Percentiles rank a stretch among this genome's conserved stretches.
Evolutionary conservation across 2,797 vertebrate species (phyloP).

Genomic region (Malurus splendens): DNA sequence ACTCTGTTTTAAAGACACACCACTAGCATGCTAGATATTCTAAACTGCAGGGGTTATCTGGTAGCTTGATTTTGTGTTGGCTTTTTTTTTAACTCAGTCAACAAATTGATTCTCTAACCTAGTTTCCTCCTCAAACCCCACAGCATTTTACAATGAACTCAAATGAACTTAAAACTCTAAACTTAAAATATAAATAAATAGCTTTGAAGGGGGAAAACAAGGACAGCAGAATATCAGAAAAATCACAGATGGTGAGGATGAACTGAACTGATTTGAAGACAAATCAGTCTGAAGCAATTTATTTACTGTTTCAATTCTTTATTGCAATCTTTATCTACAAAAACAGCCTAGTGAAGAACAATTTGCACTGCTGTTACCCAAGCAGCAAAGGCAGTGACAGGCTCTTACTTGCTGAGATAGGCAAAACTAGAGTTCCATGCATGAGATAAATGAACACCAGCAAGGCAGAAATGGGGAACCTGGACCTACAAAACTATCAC

Average conservation of each 20-base stretch:
- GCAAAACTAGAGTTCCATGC: background rate
- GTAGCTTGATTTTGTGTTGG: background rate
- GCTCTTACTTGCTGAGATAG: background rate
- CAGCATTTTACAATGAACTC: constrained; percentile 48
- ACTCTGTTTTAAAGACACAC: background rate
- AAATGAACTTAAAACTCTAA: constrained; percentile 42
- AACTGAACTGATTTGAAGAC: background rate
- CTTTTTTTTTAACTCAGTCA: background rate
- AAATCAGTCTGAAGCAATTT: background rate
- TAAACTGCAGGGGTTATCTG: background rate
- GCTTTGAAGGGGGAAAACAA: background rate
- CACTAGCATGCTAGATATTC: background rate
- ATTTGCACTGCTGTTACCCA: background rate
- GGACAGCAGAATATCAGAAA: background rate
- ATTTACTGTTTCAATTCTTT: background rate
- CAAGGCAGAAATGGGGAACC: background rate
- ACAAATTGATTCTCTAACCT: constrained; percentile 60
- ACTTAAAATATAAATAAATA: background rate
- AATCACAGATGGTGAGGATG: background rate
- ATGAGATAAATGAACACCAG: background rate
- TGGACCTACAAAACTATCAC: background rate
- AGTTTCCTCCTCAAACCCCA: constrained; percentile 48
- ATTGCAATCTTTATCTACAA: background rate
- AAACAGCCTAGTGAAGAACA: background rate
- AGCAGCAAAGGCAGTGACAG: background rate